Conservation (phyloP, 2,888 invertebrate genomes). For the Perithous albicinctus region DNA sequence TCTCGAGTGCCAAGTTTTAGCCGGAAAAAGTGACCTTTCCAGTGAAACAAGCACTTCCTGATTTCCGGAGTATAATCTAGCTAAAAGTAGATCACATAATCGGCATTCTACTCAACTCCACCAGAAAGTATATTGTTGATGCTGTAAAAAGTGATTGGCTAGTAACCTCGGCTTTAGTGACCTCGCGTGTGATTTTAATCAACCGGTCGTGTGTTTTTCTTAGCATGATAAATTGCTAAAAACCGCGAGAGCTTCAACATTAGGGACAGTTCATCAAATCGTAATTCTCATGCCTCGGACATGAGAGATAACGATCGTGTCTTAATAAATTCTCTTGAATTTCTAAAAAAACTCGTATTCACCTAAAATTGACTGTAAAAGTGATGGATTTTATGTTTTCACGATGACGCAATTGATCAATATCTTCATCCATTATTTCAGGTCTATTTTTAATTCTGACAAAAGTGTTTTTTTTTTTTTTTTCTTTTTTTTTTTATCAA, state of each 20-base stretch:
- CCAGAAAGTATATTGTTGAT: neutral
- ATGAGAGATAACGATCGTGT: neutral
- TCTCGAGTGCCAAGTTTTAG: conserved; percentile 55
- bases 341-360: neutral
- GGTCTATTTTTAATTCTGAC: neutral
- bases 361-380: neutral
- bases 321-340: neutral
- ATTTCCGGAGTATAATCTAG: conserved; percentile 46
- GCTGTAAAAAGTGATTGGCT: conserved; percentile 20
- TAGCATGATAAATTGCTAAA: conserved; percentile 2
- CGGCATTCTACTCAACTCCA: neutral
- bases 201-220: neutral
- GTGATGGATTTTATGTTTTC: neutral
- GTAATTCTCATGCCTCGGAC: conserved; percentile 8
- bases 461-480: too few relatives aligned
- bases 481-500: too few relatives aligned
- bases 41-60: conserved; percentile 34
- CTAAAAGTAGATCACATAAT: neutral
- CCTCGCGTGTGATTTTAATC: conserved; percentile 23
- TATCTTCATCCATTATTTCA: neutral
- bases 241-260: neutral
- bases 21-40: conserved; percentile 56
- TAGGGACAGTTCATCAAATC: conserved; percentile 24
- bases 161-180: conserved; percentile 39
- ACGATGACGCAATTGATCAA: neutral